Evolutionary conservation across 2,797 vertebrate species (phyloP).

Genomic region (Gobionotothen gibberifrons): DNA sequence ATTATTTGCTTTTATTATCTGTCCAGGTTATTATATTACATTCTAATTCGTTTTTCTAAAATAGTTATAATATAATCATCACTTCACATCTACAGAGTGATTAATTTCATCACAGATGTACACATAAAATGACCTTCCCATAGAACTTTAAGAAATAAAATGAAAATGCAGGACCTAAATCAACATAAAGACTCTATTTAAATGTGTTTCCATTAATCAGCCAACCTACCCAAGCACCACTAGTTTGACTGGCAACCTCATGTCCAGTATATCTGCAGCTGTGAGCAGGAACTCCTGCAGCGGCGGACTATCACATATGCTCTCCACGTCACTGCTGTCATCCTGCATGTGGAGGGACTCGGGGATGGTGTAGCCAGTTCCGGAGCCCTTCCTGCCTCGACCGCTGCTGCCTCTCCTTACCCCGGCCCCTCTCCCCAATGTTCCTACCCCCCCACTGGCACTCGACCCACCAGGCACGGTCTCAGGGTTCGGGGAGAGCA

Average conservation of each 20-base stretch:
- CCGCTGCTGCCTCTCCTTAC: slow-evolving; percentile 74
- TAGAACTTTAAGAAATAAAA: neutral
- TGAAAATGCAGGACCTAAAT: neutral
- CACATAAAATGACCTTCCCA: neutral
- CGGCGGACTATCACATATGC: slow-evolving; percentile 95
- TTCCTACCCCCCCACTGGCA: slow-evolving; percentile 68
- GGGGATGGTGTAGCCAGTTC: slow-evolving; percentile 90
- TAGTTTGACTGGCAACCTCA: slow-evolving; percentile 93
- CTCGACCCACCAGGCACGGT: slow-evolving; percentile 64
- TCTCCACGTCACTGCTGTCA: slow-evolving; percentile 95
- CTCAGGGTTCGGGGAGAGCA: slow-evolving; percentile 92
- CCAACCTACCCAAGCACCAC: slow-evolving; percentile 91
- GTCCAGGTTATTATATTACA: neutral
- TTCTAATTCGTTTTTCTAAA: neutral
- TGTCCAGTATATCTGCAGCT: slow-evolving; percentile 94
- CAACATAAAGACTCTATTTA: neutral
- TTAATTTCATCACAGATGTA: neutral
- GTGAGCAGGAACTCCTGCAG: slow-evolving; percentile 98
- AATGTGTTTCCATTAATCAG: neutral
- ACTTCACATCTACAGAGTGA: neutral
- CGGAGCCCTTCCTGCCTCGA: slow-evolving; percentile 79
- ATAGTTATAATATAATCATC: neutral
- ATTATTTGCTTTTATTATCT: slow-evolving; percentile 3
- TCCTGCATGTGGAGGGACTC: slow-evolving; percentile 94
- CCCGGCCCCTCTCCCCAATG: slow-evolving; percentile 71